Evolutionary conservation across 1,140 invertebrate species (phyloP), one percentile per base, ranked within the genome.

Genomic region (Holcopasites calliopsidis): DNA sequence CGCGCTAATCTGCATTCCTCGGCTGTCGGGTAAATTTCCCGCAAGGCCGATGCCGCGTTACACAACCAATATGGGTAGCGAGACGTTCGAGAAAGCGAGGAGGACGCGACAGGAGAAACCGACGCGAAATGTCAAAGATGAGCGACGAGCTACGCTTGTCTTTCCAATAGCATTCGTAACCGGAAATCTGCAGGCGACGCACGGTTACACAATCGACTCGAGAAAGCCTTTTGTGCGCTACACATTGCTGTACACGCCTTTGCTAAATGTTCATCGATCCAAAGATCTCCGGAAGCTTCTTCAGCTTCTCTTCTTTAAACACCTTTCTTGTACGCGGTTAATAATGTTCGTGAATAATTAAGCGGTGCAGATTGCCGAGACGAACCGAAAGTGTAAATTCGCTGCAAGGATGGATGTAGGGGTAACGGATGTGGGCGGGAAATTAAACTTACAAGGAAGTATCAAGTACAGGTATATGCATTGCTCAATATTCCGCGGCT

Each of bases 71-170:
- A 33, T 49, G 60, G 58, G 71, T 18, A 21, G 8, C 18, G 49
- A 18, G 44, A 38, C 57, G 66, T 40, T 80, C 68, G 83, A 76
- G 84, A 83, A 76, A 85, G 83, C 69, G 40, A 40, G 10, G 55
- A 69, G 47, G 65, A 28, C 50, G 40, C 31, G 35, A 6, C 18
- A 8, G 31, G 54, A 50, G 42, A 60, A 54, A 54, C 60, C 79
- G 38, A 74, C 69, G 55, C 50, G 68, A 85, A 85, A 85, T 85
- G 80, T 85, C 83, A 85, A 83, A 85, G 62, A 83, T 82, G 82
- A 78, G n/a, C 55, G 55, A 79, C 44, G 55, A 70, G 11, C 26
- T 40, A 11, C 35, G 58, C 1, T 6, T 23, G 21, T 40, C 40
- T 49, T 72, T 61, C 28, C 31, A 54, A 61, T 65, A 4, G 58